These are phyloP conservation scores for Centropyge bicolor DNA, from an alignment of 2,797 vertebrate genomes.

Conservation along the genomic window DNA sequence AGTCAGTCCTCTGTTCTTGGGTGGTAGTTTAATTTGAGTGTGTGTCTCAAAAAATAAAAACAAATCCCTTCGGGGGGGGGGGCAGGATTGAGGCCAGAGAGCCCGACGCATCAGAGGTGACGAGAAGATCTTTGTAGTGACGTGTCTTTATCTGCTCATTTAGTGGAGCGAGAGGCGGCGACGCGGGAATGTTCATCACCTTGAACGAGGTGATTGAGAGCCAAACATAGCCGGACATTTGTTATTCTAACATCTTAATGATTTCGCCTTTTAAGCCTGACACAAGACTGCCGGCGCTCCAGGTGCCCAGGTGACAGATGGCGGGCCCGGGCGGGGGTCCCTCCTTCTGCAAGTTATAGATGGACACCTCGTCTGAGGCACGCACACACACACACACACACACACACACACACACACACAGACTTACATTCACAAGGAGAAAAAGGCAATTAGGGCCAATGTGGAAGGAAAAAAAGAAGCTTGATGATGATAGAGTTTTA, in stretches of 20 bases:
- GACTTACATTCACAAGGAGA: slow-evolving; percentile 64
- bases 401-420: slow-evolving; percentile 29
- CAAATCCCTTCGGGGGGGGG: too few relatives aligned
- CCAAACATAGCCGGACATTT: slow-evolving; percentile 62
- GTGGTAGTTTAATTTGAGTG: slow-evolving; percentile 45
- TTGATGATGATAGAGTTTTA: slow-evolving; percentile 68
- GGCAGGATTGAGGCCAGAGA: slow-evolving; percentile 14
- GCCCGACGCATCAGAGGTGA: background rate
- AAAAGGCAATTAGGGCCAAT: slow-evolving; percentile 72
- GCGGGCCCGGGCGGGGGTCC: slow-evolving; percentile 61
- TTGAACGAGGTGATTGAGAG: slow-evolving; percentile 55
- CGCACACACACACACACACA: too few relatives aligned
- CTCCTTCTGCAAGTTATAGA: slow-evolving; percentile 68
- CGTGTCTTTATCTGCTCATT: slow-evolving; percentile 35
- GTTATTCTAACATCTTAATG: slow-evolving; percentile 74
- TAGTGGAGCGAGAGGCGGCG: background rate
- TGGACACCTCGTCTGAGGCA: slow-evolving; percentile 62
- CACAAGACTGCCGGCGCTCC: slow-evolving; percentile 60
- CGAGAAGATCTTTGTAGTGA: background rate
- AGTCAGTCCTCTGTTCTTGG: slow-evolving; percentile 25
- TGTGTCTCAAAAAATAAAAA: slow-evolving; percentile 18
- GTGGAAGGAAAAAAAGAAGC: slow-evolving; percentile 16
- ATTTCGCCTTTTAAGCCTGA: slow-evolving; percentile 62
- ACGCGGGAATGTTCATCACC: slow-evolving; percentile 41
- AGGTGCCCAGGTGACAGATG: slow-evolving; percentile 82